A percentile compares a stretch with the other conserved stretches of the same genome.
Evolutionary conservation across 2,888 invertebrate species (phyloP).

Genomic region (Luffia ferchaultella): DNA sequence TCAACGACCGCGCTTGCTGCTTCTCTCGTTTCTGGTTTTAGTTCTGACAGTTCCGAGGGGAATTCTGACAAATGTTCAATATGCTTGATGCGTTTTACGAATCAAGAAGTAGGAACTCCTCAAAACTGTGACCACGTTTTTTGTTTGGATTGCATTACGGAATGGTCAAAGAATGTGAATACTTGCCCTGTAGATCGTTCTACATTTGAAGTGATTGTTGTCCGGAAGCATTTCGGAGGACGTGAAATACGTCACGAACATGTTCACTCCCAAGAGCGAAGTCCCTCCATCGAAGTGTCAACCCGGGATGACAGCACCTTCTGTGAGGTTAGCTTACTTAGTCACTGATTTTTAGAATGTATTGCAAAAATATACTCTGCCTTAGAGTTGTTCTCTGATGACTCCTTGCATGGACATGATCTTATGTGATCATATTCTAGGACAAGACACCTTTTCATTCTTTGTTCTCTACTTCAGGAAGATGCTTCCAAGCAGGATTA

Average conservation of each 20-base stretch:
- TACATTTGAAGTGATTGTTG: conserved; percentile 79
- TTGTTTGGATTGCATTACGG: conserved; percentile 88
- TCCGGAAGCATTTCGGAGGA: conserved; percentile 73
- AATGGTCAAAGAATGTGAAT: conserved; percentile 95
- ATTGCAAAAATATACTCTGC: no score
- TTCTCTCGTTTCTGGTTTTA: conserved; percentile 35
- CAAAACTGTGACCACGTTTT: conserved; percentile 89
- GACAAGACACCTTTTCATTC: no score
- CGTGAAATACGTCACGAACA: conserved; percentile 68
- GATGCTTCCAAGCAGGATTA: no score
- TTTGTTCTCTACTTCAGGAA: no score
- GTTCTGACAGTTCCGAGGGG: conserved; percentile 72
- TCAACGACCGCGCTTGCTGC: conserved; percentile 10
- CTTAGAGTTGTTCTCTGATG: no score
- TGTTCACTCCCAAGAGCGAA: conserved; percentile 61
- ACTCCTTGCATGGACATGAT: no score
- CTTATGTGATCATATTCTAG: no score
- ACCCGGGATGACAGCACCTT: conserved; percentile 73
- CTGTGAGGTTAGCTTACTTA: conserved; percentile 73
- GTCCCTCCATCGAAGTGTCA: conserved; percentile 52
- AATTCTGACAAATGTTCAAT: conserved; percentile 90
- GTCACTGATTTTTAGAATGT: no score
- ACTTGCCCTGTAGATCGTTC: conserved; percentile 94
- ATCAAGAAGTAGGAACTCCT: conserved; percentile 86
- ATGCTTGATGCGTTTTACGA: conserved; percentile 78